Percentiles rank a stretch among this genome's conserved stretches.
phyloP scores from a whole-genome alignment of 2,888 invertebrate genomes.

The Epinotia bilunana region DNA sequence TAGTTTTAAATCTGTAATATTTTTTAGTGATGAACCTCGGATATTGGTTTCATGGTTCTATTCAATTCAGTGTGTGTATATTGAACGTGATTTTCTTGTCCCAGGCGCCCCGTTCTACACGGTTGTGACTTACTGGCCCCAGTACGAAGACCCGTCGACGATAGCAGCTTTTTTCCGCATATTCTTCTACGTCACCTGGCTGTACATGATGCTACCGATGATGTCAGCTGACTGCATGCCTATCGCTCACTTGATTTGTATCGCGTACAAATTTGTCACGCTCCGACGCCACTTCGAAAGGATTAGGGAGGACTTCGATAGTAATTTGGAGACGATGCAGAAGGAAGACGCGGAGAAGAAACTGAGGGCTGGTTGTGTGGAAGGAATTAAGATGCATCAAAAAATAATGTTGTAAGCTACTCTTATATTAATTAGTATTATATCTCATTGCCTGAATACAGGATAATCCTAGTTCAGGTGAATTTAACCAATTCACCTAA shows the following conservation, averaged over 20 bases:
- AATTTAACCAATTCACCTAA: too few relatives aligned
- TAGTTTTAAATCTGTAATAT: too few relatives aligned
- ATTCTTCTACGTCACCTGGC: conserved; percentile 73
- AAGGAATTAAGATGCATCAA: conserved; percentile 73
- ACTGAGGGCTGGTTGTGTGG: conserved; percentile 64
- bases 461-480: too few relatives aligned
- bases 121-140: conserved; percentile 73
- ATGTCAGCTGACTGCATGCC: conserved; percentile 77
- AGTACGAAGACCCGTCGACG: conserved; percentile 65
- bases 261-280: conserved; percentile 72
- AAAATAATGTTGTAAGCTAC: conserved; percentile 67
- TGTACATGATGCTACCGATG: conserved; percentile 79
- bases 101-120: conserved; percentile 74
- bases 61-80: too few relatives aligned
- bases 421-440: conserved; percentile 25
- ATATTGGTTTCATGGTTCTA: too few relatives aligned
- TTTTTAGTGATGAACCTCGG: too few relatives aligned
- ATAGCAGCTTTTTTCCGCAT: conserved; percentile 63
- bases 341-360: conserved; percentile 59
- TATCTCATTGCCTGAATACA: too few relatives aligned
- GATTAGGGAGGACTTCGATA: conserved; percentile 63
- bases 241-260: conserved; percentile 69
- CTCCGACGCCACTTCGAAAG: conserved; percentile 65
- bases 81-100: conserved; percentile 4
- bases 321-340: conserved; percentile 53